Base-by-base conservation (phyloP, 2,888 invertebrate species). In the Patella pellucida region DNA sequence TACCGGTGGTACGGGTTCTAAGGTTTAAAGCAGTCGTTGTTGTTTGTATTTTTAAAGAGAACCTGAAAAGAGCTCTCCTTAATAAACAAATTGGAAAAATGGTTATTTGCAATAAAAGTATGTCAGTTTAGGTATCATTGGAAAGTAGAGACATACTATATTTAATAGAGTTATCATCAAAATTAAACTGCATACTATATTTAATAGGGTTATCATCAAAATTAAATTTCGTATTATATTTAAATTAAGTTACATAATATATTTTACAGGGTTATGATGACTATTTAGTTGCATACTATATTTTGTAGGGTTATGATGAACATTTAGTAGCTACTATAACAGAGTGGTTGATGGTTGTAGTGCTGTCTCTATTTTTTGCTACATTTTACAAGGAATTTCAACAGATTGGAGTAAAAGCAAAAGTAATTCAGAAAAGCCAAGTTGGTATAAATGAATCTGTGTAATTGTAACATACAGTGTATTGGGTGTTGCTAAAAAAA, bases 281-380 rank as follows among this genome's bases (percentile, higher is more conserved):
- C 23, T 16, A 62, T 62, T 23, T 12, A 62, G 15, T 62, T 23
- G 62, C 62, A 41, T 41, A 41, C 7, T 41, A 41, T 62, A 11
- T 62, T 23, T 62, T 62, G 4, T 4, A 62, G 62, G 62, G 62
- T 5, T 62, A 62, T 62, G 62, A 62, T 62, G 62, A 62, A 62
- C 62, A 62, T 62, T 23, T 62, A 62, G 15, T 62, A 9, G 62
- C 62, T 11, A 62, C 62, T 0, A 62, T 62, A 62, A 23, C 62
- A 62, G 62, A 62, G 23, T 62, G 62, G 62, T 5, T 62, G 9
- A 19, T 62, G 5, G 62, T 23, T 62, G 19, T 62, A 3, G 2
- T 23, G 19, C 12, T 62, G 15, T 62, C 62, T 62, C 19, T 62
- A 11, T 62, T 62, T 23, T 62, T 62, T 23, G 12, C 62, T 19